phyloP scores from a whole-genome alignment of 2,113 vertebrate species.

The Etheostoma cragini region DNA sequence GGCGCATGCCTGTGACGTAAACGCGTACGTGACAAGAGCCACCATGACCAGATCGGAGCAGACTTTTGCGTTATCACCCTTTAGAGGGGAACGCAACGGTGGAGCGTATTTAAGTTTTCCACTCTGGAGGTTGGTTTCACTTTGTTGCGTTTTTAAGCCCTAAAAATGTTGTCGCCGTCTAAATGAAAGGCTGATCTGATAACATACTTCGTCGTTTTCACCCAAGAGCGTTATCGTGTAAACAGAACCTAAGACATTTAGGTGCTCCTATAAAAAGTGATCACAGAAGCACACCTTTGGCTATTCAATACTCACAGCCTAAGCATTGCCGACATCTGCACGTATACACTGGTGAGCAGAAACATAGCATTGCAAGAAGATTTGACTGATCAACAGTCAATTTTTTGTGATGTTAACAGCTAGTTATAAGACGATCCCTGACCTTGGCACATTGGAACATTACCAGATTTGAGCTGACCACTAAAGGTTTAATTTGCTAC shows the following conservation, averaged over 20 bases:
- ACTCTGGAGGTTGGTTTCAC: too few species aligned
- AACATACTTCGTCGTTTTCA: too few species aligned
- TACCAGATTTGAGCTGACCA: constrained; percentile 42
- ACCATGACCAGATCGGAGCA: too few species aligned
- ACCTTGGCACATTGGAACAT: constrained; percentile 8
- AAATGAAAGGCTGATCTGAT: too few species aligned
- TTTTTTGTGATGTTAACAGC: constrained; percentile 23
- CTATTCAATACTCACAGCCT: background rate
- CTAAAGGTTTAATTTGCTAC: constrained; percentile 26
- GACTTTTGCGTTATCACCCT: too few species aligned
- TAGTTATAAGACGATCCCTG: constrained; percentile 4
- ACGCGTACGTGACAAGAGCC: too few species aligned
- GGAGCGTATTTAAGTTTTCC: too few species aligned
- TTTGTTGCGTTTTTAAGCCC: too few species aligned
- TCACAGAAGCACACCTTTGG: background rate
- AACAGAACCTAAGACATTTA: background rate
- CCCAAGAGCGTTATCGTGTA: too few species aligned
- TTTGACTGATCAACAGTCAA: background rate
- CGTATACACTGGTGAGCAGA: background rate
- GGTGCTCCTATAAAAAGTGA: background rate
- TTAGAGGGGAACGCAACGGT: too few species aligned
- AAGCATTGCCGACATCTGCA: background rate
- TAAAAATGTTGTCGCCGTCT: too few species aligned
- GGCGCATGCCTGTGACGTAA: too few species aligned
- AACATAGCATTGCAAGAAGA: background rate